Conservation (phyloP, 2,113 vertebrate species). For the Orthonyx spaldingii region DNA sequence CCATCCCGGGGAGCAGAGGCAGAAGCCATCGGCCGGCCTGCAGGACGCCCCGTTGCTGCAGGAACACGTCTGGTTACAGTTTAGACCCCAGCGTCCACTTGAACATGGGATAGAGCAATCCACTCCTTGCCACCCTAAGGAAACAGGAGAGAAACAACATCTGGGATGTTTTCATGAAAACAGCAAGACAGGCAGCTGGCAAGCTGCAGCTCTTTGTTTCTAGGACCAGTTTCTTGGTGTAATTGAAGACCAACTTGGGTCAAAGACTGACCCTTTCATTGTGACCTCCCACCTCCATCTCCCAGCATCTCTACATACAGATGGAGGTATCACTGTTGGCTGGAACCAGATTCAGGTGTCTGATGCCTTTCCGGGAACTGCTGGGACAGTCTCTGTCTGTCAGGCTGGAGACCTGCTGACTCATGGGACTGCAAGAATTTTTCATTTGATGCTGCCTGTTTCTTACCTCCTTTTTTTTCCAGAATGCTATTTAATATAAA, state of each 20-base stretch:
- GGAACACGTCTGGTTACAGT: slow-evolving; percentile 85
- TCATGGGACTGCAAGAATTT: not conserved
- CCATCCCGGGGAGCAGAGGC: slow-evolving; percentile 90
- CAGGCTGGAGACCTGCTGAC: not conserved
- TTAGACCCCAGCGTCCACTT: slow-evolving; percentile 88
- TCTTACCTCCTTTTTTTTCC: not conserved
- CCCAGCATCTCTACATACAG: not conserved
- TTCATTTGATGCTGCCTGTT: not conserved
- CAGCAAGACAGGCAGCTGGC: not conserved
- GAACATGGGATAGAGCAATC: slow-evolving; percentile 90
- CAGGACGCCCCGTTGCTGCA: slow-evolving; percentile 88
- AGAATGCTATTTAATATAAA: slow-evolving; percentile 44
- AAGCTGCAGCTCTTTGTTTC: not conserved
- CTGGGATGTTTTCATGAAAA: not conserved
- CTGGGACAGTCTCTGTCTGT: not conserved
- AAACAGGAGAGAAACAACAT: not conserved
- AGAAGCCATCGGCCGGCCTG: slow-evolving; percentile 83
- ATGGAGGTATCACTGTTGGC: not conserved
- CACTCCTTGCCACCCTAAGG: slow-evolving; percentile 90
- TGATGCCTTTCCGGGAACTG: not conserved
- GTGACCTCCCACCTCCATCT: not conserved
- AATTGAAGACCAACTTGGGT: not conserved
- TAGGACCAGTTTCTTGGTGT: not conserved
- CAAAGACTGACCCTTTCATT: not conserved
- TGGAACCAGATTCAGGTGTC: not conserved